phyloP scores from a whole-genome alignment of 2,888 invertebrate species.

The Oligia latruncula region DNA sequence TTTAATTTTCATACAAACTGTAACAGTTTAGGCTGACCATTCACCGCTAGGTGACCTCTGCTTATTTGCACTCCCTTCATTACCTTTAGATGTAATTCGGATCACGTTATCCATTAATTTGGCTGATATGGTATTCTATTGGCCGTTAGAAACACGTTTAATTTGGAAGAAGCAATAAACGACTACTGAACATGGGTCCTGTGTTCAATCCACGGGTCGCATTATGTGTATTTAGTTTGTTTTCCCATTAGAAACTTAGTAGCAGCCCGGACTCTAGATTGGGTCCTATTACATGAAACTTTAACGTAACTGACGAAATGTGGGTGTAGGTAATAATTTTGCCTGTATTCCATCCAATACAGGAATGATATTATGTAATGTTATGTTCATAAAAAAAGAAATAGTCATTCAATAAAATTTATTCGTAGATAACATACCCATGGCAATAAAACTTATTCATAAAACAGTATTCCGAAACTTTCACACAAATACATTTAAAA shows the following conservation, averaged over 20 bases:
- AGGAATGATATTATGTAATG: background rate
- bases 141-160: background rate
- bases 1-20: conserved; percentile 35
- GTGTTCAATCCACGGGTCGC: background rate
- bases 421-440: conserved; percentile 55
- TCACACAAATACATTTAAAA: conserved; percentile 51
- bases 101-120: background rate
- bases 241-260: background rate
- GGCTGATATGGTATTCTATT: background rate
- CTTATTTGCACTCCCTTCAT: background rate
- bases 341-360: background rate
- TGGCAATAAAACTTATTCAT: conserved; percentile 55
- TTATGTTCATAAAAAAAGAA: conserved; percentile 17
- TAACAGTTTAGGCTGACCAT: conserved; percentile 26
- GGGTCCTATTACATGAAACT: background rate
- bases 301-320: background rate
- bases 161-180: background rate
- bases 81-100: background rate
- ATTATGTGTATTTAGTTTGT: background rate
- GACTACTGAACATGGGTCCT: background rate
- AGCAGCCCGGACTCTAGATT: background rate
- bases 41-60: conserved; percentile 15
- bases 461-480: conserved; percentile 46
- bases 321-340: background rate
- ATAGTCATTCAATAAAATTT: conserved; percentile 42